Conservation (phyloP, 2,888 invertebrate species). For the Odontocolon sp. region DNA sequence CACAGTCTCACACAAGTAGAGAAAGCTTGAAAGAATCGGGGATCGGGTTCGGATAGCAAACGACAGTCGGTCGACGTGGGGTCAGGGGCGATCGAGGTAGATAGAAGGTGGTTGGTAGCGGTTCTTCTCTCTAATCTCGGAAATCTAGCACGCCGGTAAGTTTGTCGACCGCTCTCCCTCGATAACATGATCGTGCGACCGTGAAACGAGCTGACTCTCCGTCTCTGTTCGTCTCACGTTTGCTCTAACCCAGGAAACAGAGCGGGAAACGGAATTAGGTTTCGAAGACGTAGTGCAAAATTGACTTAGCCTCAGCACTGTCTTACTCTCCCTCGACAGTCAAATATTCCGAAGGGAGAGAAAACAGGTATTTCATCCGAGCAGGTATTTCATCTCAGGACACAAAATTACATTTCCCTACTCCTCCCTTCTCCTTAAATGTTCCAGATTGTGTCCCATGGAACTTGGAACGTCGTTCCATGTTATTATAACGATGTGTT, state of each 20-base stretch:
- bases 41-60: constrained; percentile 32
- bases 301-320: constrained; percentile 55
- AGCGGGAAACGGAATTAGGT: constrained; percentile 65
- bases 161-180: constrained; percentile 60
- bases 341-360: constrained; percentile 51
- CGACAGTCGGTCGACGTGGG: constrained; percentile 19
- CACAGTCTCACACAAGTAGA: neutral
- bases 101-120: constrained; percentile 62
- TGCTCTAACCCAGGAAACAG: constrained; percentile 61
- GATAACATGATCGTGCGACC: constrained; percentile 72
- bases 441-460: too few species aligned
- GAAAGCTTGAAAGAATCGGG: constrained; percentile 20
- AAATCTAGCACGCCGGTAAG: constrained; percentile 54
- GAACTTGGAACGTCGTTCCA: too few species aligned
- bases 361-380: neutral
- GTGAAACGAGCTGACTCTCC: constrained; percentile 69
- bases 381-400: constrained; percentile 8
- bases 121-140: constrained; percentile 56
- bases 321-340: constrained; percentile 30
- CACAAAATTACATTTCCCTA: constrained; percentile 30
- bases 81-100: constrained; percentile 21
- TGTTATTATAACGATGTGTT: too few species aligned
- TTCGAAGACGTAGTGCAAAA: constrained; percentile 62
- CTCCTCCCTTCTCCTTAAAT: too few species aligned
- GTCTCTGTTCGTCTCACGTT: constrained; percentile 22